Evolutionary conservation across 1,140 invertebrate species (phyloP), one percentile per base, ranked within the genome.

Genomic region (Drosophila tristis): DNA sequence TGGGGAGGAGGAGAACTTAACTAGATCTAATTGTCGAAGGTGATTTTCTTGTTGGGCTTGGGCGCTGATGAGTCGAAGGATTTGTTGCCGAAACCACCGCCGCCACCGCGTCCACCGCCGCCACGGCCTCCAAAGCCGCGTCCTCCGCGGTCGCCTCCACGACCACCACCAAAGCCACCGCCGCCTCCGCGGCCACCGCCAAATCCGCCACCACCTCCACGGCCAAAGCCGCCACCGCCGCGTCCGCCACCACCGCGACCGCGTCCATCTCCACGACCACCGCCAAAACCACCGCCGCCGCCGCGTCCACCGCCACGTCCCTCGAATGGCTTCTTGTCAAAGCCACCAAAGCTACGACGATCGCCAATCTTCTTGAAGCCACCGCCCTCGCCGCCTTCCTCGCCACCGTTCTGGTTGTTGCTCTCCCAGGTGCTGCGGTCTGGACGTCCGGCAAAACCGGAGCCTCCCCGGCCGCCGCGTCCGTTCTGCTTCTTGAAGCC

Each of bases 41-140:
- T 95, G 71, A 97, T 97, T 93, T 97, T 97, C 93, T 97, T 97
- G 90, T 97, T 97, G 92, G 95, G 94, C 59, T 79, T 84, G 29
- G 67, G 78, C 68, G 60, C 79, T 35, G 74, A 71, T 26, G 67
- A 78, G 35, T 91, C 82, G 20, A 93, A 92, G 6, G 92, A 91
- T 59, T 92, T 87, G 29, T 93, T 92, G 42, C 92, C 86, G 45
- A 82, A 82, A 3, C 93, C 92, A 4, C 92, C 81, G 15, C 89
- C 85, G 42, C 91, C 80, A 43, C 91, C 80, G 20, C 93, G 90
- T 2, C 92, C 71, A 59, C 92, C 78, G 5, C 91, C 91, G 13
- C 82, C 57, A 13, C 82, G 35, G 7, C 92, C 90, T 0, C 81
- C 64, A 0, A 65, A 50, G n/a, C 55, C 82, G 45, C 91, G 79